phyloP scores from a whole-genome alignment of 2,113 vertebrate species.

The Carassius gibelio region DNA sequence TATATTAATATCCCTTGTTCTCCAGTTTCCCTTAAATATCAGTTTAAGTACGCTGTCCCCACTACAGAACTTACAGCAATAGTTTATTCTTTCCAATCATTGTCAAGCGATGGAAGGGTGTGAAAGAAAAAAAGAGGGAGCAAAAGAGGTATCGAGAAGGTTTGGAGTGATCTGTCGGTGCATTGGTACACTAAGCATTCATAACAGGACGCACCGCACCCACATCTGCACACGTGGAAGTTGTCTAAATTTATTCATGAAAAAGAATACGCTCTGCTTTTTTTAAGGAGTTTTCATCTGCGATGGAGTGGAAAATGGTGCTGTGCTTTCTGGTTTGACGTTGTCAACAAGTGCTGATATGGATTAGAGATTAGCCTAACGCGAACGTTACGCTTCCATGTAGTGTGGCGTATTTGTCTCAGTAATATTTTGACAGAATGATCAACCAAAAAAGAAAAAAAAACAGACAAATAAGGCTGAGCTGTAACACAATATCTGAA shows the following conservation, averaged over 20 bases:
- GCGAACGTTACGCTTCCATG: background rate
- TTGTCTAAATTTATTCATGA: slow-evolving; percentile 3
- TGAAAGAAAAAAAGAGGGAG: slow-evolving; percentile 20
- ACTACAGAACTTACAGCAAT: slow-evolving; percentile 55
- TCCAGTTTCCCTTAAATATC: slow-evolving; percentile 39
- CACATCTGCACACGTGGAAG: slow-evolving; percentile 17
- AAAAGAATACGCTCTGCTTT: slow-evolving; percentile 1
- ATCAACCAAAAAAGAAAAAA: background rate
- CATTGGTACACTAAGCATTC: slow-evolving; percentile 28
- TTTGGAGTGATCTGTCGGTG: background rate
- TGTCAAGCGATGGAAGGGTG: slow-evolving; percentile 53
- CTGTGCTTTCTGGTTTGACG: slow-evolving; percentile 21
- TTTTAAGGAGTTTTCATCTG: slow-evolving; percentile 20
- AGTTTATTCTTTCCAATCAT: slow-evolving; percentile 57
- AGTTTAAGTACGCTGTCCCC: slow-evolving; percentile 53
- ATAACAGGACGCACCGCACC: slow-evolving; percentile 29
- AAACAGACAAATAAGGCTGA: slow-evolving; percentile 11
- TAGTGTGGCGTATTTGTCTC: slow-evolving; percentile 44
- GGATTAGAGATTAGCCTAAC: background rate
- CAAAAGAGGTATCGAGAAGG: background rate
- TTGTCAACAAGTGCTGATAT: background rate
- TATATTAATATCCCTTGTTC: slow-evolving; percentile 44
- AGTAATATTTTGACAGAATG: slow-evolving; percentile 3
- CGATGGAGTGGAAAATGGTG: slow-evolving; percentile 1
- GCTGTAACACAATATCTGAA: slow-evolving; percentile 29